Conservation (phyloP, 1,140 invertebrate genomes). For the Achatina immaculata region DNA sequence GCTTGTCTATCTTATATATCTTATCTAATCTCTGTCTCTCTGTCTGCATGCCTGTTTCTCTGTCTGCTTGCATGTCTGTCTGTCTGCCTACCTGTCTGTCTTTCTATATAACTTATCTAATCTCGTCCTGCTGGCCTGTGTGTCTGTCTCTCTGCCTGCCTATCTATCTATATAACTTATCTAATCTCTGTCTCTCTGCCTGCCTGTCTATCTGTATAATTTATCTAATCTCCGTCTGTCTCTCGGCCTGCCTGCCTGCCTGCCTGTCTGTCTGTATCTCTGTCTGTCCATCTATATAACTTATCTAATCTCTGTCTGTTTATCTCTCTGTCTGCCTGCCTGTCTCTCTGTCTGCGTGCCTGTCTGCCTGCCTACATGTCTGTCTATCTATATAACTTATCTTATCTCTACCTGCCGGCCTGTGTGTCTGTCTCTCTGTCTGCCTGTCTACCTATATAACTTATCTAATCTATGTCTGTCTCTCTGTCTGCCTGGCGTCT, state of each 20-base stretch:
- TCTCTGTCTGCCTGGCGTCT: neutral
- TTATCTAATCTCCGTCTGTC: too few relatives aligned
- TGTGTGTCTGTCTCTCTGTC: constrained; percentile 14
- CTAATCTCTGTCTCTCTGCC: constrained; percentile 3
- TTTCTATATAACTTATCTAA: neutral
- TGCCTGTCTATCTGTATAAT: constrained; percentile 1
- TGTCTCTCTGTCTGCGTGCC: constrained; percentile 5
- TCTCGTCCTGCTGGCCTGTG: neutral
- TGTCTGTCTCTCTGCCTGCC: constrained; percentile 16
- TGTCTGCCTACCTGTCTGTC: constrained; percentile 17
- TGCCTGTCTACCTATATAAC: neutral
- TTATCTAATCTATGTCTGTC: neutral
- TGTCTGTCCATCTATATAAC: constrained; percentile 1
- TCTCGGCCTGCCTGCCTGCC: neutral
- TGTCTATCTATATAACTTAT: constrained; percentile 1
- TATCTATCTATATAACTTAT: constrained; percentile 5
- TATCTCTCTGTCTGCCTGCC: constrained; percentile 10
- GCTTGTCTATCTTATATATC: too few relatives aligned
- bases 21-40: too few relatives aligned
- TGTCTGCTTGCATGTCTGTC: neutral
- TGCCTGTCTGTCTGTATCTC: constrained; percentile 10
- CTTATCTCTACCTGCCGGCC: constrained; percentile 11
- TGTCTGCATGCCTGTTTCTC: neutral
- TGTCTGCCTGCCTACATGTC: constrained; percentile 14
- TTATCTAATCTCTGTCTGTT: constrained; percentile 1